These are phyloP conservation scores for Sebastes alutus DNA, from an alignment of 2,797 vertebrate species.

Conservation along the genomic window DNA sequence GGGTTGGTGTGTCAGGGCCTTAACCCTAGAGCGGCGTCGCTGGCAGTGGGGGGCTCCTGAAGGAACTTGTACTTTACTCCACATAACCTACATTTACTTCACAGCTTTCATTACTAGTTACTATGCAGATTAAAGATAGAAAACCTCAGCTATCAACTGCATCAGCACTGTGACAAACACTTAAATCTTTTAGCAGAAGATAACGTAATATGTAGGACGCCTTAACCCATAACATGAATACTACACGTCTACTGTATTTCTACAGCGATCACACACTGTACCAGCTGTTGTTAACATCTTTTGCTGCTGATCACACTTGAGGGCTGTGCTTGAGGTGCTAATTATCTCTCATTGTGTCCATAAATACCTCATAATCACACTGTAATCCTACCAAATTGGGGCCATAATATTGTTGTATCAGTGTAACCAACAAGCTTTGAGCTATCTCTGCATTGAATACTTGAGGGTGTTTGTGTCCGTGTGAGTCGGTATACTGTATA, in stretches of 20 bases:
- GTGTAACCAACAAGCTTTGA: constrained; percentile 3
- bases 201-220: no score
- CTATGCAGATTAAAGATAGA: background rate
- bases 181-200: background rate
- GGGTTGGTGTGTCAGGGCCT: no score
- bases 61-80: background rate
- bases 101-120: background rate
- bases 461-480: constrained; percentile 10
- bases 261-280: constrained; percentile 9
- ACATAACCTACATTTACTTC: background rate
- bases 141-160: background rate
- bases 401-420: constrained; percentile 26
- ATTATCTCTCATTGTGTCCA: constrained; percentile 65
- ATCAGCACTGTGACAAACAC: background rate
- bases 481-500: constrained; percentile 14
- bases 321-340: constrained; percentile 50
- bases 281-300: constrained; percentile 33
- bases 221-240: background rate
- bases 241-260: background rate
- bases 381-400: constrained; percentile 32
- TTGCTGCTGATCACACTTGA: constrained; percentile 53
- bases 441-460: background rate
- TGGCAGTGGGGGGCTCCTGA: no score
- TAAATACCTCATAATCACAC: constrained; percentile 62
- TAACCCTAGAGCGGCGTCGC: no score